Conservation (phyloP, 2,113 vertebrate genomes). For the Nycticebus coucang region DNA sequence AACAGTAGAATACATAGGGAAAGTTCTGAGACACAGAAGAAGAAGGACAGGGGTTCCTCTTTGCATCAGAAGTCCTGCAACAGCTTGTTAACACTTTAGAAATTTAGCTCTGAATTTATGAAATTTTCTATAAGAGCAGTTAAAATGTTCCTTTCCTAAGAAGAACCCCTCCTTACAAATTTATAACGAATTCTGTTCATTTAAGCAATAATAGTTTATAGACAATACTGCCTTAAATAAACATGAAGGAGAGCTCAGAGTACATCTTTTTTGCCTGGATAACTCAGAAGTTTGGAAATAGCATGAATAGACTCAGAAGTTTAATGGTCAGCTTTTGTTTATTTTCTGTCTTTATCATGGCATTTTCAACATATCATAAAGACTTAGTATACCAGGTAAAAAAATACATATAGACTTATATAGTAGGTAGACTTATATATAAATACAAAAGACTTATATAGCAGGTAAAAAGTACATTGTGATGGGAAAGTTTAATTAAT, state of each 20-base stretch:
- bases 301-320: background rate
- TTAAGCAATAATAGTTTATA: constrained; percentile 10
- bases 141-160: background rate
- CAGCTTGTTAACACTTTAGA: background rate
- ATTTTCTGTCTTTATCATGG: background rate
- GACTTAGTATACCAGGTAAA: background rate
- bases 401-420: background rate
- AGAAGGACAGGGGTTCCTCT: background rate
- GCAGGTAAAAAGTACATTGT: background rate
- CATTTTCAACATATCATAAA: background rate
- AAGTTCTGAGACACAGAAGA: background rate
- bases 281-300: background rate
- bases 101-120: background rate
- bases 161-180: background rate
- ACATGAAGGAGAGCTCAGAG: background rate
- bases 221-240: background rate
- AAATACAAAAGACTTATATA: too few species aligned
- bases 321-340: background rate
- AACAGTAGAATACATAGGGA: background rate
- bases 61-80: background rate
- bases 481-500: background rate
- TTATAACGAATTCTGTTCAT: background rate
- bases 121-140: constrained; percentile 13
- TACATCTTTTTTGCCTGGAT: background rate
- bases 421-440: too few species aligned